A percentile compares a stretch with the other conserved stretches of the same genome.
Evolutionary conservation across 2,888 invertebrate species (phyloP).

Genomic region (Mellilla xanthometata): DNA sequence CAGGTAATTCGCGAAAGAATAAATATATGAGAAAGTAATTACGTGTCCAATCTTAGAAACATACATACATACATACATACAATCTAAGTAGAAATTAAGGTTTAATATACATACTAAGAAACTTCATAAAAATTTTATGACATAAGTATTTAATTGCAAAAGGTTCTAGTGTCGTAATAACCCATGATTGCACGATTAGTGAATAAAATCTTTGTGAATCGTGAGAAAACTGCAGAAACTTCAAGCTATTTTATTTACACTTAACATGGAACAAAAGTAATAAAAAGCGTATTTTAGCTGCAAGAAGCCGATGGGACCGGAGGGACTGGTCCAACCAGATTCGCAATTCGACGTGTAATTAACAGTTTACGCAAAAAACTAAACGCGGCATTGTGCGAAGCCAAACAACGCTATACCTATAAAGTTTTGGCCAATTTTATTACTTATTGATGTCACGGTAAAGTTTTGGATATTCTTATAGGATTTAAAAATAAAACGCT

Average conservation of each 20-base stretch:
- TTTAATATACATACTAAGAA: no score
- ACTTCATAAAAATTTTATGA: no score
- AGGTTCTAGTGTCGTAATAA: no score
- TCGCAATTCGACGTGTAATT: slow-evolving; percentile 15
- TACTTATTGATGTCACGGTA: background rate
- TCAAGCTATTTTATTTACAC: background rate
- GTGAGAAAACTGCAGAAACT: background rate
- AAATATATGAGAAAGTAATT: background rate
- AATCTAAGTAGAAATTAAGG: no score
- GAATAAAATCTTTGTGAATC: no score
- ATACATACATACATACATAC: no score
- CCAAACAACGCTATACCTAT: slow-evolving; percentile 1
- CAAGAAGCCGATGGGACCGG: background rate
- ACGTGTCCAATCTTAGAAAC: no score
- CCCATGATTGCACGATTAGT: no score
- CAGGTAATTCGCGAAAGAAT: slow-evolving; percentile 1
- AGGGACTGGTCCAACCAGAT: slow-evolving; percentile 7
- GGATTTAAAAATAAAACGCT: no score
- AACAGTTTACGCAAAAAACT: slow-evolving; percentile 19
- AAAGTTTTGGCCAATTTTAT: background rate
- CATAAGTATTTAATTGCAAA: no score
- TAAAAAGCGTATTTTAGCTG: background rate
- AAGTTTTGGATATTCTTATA: background rate
- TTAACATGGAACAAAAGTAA: no score
- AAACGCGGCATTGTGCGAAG: slow-evolving; percentile 4